These are phyloP conservation scores for Cynocephalus volans DNA, from an alignment of 2,113 vertebrate species.

Conservation along the genomic window DNA sequence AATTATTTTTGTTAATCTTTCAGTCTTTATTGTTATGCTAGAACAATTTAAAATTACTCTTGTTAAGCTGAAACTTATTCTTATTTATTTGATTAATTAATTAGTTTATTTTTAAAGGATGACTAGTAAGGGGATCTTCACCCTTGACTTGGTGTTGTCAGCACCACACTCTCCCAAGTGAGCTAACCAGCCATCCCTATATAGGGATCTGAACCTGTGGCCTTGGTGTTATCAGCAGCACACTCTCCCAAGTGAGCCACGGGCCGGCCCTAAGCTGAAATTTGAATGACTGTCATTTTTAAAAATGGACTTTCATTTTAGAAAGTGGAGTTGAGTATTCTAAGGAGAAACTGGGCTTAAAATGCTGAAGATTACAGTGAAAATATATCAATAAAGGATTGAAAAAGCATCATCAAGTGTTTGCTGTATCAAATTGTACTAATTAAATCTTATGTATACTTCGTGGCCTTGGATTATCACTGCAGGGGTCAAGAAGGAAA, in stretches of 20 bases:
- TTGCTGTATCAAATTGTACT: slow-evolving; percentile 11
- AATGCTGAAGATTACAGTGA: slow-evolving; percentile 38
- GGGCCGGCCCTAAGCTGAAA: not conserved
- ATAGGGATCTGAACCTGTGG: no score
- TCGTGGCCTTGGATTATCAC: slow-evolving; percentile 23
- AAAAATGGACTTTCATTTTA: not conserved
- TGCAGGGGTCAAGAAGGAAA: slow-evolving; percentile 64
- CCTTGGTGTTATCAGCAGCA: no score
- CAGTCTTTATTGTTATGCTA: not conserved
- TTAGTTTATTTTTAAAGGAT: no score
- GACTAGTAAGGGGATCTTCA: no score
- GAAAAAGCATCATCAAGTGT: not conserved
- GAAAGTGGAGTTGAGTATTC: not conserved
- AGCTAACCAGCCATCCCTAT: no score
- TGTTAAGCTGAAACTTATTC: slow-evolving; percentile 43
- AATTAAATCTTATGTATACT: not conserved
- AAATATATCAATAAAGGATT: slow-evolving; percentile 45
- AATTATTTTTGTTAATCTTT: slow-evolving; percentile 43
- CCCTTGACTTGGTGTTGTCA: no score
- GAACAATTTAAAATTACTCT: slow-evolving; percentile 53
- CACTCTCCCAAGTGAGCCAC: no score
- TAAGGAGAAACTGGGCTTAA: slow-evolving; percentile 37
- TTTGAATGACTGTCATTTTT: slow-evolving; percentile 59
- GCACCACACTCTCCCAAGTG: no score
- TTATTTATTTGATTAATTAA: no score